Evolutionary conservation across 1,140 invertebrate species (phyloP).

Genomic region (Diachasmimorpha longicaudata): DNA sequence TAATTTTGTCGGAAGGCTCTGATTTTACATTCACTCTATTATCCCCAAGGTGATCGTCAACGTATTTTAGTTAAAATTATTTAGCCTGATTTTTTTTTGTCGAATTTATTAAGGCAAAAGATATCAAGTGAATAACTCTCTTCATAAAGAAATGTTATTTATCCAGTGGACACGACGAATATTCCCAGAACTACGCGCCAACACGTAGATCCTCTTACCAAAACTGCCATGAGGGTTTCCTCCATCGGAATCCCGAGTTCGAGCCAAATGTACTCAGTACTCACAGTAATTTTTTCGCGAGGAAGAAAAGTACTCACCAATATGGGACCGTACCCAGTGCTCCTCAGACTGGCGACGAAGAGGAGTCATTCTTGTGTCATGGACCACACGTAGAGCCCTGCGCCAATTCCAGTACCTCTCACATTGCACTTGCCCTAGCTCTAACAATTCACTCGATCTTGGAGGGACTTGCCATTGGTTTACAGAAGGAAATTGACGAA

Average conservation of each 20-base stretch:
- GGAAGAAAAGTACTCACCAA: neutral
- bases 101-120: no score
- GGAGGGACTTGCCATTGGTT: constrained; percentile 84
- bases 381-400: constrained; percentile 70
- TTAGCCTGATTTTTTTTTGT: no score
- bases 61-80: no score
- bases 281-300: neutral
- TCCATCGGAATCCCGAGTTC: neutral
- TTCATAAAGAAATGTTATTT: no score
- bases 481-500: constrained; percentile 62
- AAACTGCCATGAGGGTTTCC: neutral
- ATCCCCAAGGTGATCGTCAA: no score
- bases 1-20: no score
- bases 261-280: neutral
- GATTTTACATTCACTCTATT: no score
- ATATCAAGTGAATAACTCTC: no score
- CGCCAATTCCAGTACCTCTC: constrained; percentile 61
- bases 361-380: constrained; percentile 68
- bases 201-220: neutral
- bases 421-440: constrained; percentile 71
- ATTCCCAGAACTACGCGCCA: neutral
- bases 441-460: constrained; percentile 79
- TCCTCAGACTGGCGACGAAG: constrained; percentile 34
- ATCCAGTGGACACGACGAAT: neutral
- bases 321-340: constrained; percentile 2